These are phyloP conservation scores for Diplazon laetatorius DNA, from an alignment of 2,888 invertebrate species.

Conservation along the genomic window DNA sequence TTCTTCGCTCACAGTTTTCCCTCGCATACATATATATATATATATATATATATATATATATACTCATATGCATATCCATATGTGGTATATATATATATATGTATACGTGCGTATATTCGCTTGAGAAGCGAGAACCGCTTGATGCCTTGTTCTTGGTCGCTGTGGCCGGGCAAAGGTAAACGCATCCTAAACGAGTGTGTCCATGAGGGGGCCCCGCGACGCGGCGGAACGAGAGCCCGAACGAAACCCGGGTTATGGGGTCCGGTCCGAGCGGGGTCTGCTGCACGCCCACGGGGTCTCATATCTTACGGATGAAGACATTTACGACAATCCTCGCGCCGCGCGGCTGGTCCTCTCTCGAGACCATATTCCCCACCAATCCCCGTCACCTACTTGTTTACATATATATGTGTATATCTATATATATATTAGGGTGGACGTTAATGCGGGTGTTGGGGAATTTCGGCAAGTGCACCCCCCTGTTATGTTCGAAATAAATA, in stretches of 20 bases:
- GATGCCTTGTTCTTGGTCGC: conserved; percentile 50
- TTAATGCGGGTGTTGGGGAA: no score
- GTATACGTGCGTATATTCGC: conserved; percentile 7
- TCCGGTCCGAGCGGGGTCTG: conserved; percentile 50
- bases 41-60: no score
- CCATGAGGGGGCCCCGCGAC: conserved; percentile 64
- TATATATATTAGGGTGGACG: no score
- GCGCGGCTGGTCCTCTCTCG: conserved; percentile 46
- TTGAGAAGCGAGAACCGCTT: conserved; percentile 42
- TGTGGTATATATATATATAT: neutral
- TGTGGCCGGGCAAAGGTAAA: conserved; percentile 68
- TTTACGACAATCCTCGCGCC: conserved; percentile 81
- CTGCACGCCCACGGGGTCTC: conserved; percentile 79
- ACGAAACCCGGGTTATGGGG: conserved; percentile 24
- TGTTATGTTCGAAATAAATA: no score
- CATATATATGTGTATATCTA: no score
- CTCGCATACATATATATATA: conserved; percentile 40
- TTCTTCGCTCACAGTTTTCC: conserved; percentile 65
- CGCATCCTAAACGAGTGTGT: conserved; percentile 73
- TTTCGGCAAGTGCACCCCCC: no score
- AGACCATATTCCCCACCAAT: conserved; percentile 29
- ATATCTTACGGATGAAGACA: conserved; percentile 82
- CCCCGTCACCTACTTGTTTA: conserved; percentile 51
- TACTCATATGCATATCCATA: conserved; percentile 29
- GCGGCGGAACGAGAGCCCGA: conserved; percentile 6